Percentiles rank a stretch among this genome's conserved stretches.
phyloP scores from a whole-genome alignment of 2,888 invertebrate species.

The Melieria picta region DNA sequence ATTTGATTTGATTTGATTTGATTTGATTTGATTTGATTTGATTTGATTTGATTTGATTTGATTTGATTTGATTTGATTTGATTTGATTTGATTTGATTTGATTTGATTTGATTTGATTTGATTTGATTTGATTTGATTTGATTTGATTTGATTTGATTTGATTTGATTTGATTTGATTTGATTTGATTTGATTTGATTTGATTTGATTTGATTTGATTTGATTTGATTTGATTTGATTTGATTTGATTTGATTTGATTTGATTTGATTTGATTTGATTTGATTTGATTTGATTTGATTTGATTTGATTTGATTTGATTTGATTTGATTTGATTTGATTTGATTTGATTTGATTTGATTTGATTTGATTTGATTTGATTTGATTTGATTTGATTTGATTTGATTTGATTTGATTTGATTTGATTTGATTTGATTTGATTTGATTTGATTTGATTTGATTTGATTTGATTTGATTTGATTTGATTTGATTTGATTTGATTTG shows the following conservation, averaged over 20 bases:
- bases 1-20: background rate
- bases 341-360: constrained; percentile 5
- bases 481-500: constrained; percentile 6
- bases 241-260: background rate
- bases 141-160: constrained; percentile 10
- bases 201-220: background rate
- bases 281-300: background rate
- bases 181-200: background rate
- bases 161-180: background rate
- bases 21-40: background rate
- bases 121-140: constrained; percentile 5
- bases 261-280: constrained; percentile 6
- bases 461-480: background rate
- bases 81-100: background rate
- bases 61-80: background rate
- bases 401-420: background rate
- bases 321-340: background rate
- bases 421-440: background rate
- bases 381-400: background rate
- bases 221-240: background rate
- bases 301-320: background rate
- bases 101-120: background rate
- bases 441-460: background rate
- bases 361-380: constrained; percentile 10
- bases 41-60: constrained; percentile 6